Evolutionary conservation across 2,113 vertebrate species (phyloP), one percentile per base, ranked within the genome.

Genomic region (Sorex araneus): DNA sequence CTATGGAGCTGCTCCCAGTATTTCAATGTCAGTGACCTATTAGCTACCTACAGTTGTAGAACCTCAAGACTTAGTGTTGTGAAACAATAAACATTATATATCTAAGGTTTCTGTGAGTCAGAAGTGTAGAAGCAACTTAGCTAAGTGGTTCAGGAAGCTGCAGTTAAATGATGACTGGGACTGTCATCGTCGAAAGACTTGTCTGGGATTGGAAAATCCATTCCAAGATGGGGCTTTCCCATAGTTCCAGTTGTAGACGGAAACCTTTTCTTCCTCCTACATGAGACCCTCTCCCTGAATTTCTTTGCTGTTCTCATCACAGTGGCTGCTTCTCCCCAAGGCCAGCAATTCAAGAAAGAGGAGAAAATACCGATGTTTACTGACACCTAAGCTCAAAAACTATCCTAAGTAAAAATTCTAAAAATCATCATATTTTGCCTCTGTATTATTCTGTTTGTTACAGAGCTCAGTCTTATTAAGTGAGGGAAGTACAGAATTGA

Each of bases 71-170:
- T 70, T 64, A 43, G 43, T 79, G 67, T n/a, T 21, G 27, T 79
- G 28, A 78, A 90, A 70, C 25, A 71, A 70, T 45, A 60, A 23
- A 32, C 50, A 60, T 76, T 93, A 63, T 40, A 73, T 50, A 30
- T 57, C 60, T 21, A 50, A 21, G 7, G 57, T 83, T 85, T 82
- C 71, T 63, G n/a, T 36, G 13, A 27, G 6, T 43, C 30, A 81
- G 34, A 5, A 78, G 76, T 64, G 79, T 83, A 90, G 50, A 74
- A 93, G 32, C 50, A 75, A 7, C 43, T 84, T 67, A 67, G 21
- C 70, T 81, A 57, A 23, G 43, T 36, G 43, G 9, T 40, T 34
- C 8, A 9, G 75, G 16, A 90, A 34, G 21, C 23, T 73, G 6
- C 7, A 71, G 28, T 30, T 66, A 90, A 43, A 23, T 66, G 64